phyloP scores from a whole-genome alignment of 2,888 invertebrate genomes.

The Geophilus truncorum region DNA sequence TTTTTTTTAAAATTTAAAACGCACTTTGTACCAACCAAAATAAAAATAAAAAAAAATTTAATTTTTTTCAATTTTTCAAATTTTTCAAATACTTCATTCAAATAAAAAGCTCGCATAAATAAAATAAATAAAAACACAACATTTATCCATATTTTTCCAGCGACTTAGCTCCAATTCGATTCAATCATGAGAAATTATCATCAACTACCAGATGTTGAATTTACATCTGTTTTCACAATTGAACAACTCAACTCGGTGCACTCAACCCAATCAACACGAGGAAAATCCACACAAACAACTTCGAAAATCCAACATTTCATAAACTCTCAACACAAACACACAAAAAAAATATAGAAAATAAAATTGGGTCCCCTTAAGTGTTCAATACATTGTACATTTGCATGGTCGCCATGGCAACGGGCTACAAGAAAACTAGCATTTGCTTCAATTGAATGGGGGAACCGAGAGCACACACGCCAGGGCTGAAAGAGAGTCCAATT shows the following conservation, averaged over 20 bases:
- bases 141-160: background rate
- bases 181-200: background rate
- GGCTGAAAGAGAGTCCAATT: background rate
- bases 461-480: background rate
- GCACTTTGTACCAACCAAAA: background rate
- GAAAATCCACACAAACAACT: background rate
- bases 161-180: background rate
- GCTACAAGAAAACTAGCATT: background rate
- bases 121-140: background rate
- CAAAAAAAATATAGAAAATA: background rate
- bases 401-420: background rate
- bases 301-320: too few relatives aligned
- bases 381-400: background rate
- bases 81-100: background rate
- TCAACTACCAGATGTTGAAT: background rate
- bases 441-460: background rate
- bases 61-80: background rate
- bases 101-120: background rate
- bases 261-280: background rate
- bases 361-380: background rate
- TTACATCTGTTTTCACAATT: background rate
- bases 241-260: background rate
- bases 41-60: background rate
- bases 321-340: background rate
- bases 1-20: background rate